These are phyloP conservation scores for Apistogramma diplotaenia DNA, from an alignment of 2,113 vertebrate species.

Conservation along the genomic window DNA sequence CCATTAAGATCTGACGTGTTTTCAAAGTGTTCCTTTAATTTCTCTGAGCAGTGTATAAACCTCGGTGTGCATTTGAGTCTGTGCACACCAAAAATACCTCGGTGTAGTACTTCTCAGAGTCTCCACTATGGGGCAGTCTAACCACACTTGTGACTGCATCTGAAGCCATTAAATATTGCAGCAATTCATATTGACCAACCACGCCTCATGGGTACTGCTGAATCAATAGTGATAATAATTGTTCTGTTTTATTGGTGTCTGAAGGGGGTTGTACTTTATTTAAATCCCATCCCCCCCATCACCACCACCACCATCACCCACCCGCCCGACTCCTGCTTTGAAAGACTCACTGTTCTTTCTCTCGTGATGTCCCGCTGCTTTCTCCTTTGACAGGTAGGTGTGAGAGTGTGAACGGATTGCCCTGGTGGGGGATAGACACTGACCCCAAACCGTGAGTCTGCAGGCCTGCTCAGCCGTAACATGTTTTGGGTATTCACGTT, in stretches of 20 bases:
- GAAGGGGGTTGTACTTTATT: slow-evolving; percentile 38
- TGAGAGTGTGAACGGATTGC: slow-evolving; percentile 77
- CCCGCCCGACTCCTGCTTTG: background rate
- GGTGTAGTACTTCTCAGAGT: slow-evolving; percentile 24
- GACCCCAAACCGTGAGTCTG: slow-evolving; percentile 78
- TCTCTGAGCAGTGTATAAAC: background rate
- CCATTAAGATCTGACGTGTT: too few relatives aligned
- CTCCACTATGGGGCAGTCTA: slow-evolving; percentile 61
- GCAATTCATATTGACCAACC: slow-evolving; percentile 39
- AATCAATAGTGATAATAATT: slow-evolving; percentile 53
- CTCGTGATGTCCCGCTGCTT: slow-evolving; percentile 25
- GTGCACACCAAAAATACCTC: background rate
- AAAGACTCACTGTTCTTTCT: background rate
- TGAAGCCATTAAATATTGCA: background rate
- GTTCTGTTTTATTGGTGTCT: slow-evolving; percentile 37
- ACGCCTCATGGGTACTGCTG: slow-evolving; percentile 25
- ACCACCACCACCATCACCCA: too few relatives aligned
- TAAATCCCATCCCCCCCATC: background rate
- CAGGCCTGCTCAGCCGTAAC: slow-evolving; percentile 18
- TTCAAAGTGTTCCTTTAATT: too few relatives aligned
- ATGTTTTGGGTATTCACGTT: slow-evolving; percentile 36
- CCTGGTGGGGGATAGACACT: slow-evolving; percentile 65
- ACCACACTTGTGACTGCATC: slow-evolving; percentile 4
- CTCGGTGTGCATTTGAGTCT: background rate
- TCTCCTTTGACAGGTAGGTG: slow-evolving; percentile 79